Base-by-base conservation (phyloP, 2,797 vertebrate species). In the Danio aesculapii region DNA sequence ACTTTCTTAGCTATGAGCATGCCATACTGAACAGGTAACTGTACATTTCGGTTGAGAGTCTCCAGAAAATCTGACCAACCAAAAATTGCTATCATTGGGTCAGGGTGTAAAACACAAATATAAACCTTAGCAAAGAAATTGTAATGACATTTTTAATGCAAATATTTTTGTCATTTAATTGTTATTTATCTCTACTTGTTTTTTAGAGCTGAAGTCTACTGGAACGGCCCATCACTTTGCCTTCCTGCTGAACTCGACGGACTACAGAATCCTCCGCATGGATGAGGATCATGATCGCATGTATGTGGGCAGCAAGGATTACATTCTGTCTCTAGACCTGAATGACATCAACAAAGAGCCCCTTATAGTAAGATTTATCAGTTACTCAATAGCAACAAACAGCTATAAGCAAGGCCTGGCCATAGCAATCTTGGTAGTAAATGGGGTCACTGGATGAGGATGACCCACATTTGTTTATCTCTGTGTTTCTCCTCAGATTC, bases 301-400 rank as follows among this genome's bases (percentile, higher is more conserved):
- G 97, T 99, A 99, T 0, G 97, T 99, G 92, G 98, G 98, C 89
- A 98, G 97, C 96, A 99, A 99, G 92, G 98, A 99, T 93, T 99
- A 98, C 0, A 94, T 99, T 88, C 95, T 99, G 58, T 99, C 98
- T 0, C 91, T 99, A 92, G 97, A 99, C 87, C 95, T 99, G 79
- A 97, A 99, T 0, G 98, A 99, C 93, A 99, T 99, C 95, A 99
- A 99, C 94, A 97, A 98, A 72, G 98, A 99, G 90, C 98, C 98
- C 4, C 96, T 99, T 88, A 99, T 99, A 17, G 98, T 99, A 97
- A 98, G 97, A 86, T 41, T n/a, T 58, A 14, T 72, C 44, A 7
- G 7, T 80, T 14, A n/a, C 21, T 10, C 50, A 21, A 41, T 11
- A 41, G 50, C 50, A 57, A 19, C 61, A 19, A 47, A 64, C n/a